A percentile compares a stretch with the other conserved stretches of the same genome.
phyloP scores from a whole-genome alignment of 2,888 invertebrate genomes.

The Drosophila neotestacea region DNA sequence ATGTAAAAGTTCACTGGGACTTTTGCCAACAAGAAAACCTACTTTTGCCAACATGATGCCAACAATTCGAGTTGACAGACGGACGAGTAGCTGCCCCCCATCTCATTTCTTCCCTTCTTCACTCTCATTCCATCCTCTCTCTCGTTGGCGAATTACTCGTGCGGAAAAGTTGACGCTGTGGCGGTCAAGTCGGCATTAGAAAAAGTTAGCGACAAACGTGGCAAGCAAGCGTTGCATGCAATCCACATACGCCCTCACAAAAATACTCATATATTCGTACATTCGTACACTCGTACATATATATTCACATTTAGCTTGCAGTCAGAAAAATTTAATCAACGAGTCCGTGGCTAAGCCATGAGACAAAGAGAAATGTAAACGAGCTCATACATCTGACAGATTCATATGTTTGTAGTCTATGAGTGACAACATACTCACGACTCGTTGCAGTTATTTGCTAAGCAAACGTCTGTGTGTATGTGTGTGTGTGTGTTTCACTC shows the following conservation, averaged over 20 bases:
- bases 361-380: conserved; percentile 16
- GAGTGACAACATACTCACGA: conserved; percentile 1
- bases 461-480: not conserved
- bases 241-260: not conserved
- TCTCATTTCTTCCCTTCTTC: too few relatives aligned
- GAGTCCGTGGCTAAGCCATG: conserved; percentile 4
- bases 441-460: conserved; percentile 12
- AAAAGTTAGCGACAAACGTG: conserved; percentile 8
- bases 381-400: conserved; percentile 15
- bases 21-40: conserved; percentile 66
- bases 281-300: not conserved
- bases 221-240: conserved; percentile 11
- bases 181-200: conserved; percentile 47
- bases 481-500: not conserved
- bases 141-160: conserved; percentile 41
- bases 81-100: conserved; percentile 2
- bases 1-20: conserved; percentile 38
- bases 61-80: conserved; percentile 43
- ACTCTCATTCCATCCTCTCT: not conserved
- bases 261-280: not conserved
- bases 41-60: conserved; percentile 63
- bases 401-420: conserved; percentile 8
- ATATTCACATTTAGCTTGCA: conserved; percentile 14
- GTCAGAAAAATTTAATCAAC: conserved; percentile 15
- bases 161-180: conserved; percentile 42